Percentiles rank a stretch among this genome's conserved stretches.
phyloP scores from a whole-genome alignment of 2,888 invertebrate genomes.

The Amiota minor region DNA sequence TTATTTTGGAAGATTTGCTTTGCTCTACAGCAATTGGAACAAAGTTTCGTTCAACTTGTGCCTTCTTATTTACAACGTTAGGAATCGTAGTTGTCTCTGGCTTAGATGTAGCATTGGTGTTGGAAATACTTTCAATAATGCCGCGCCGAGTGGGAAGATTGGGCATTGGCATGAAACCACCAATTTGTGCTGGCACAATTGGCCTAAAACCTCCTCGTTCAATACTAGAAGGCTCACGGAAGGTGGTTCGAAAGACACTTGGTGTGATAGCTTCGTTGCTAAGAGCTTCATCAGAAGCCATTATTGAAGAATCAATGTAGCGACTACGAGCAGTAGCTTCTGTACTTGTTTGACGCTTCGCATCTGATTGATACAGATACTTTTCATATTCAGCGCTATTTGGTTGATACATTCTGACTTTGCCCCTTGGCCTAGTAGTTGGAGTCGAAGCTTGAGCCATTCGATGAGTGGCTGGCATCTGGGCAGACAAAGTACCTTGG shows the following conservation, averaged over 20 bases:
- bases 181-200: slow-evolving; percentile 80
- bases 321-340: slow-evolving; percentile 55
- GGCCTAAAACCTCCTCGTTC: slow-evolving; percentile 86
- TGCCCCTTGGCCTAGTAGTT: slow-evolving; percentile 53
- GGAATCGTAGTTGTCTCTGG: not conserved
- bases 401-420: slow-evolving; percentile 71
- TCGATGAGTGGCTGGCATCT: slow-evolving; percentile 67
- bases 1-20: not conserved
- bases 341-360: slow-evolving; percentile 34
- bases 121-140: slow-evolving; percentile 56
- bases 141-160: slow-evolving; percentile 65
- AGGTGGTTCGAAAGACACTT: slow-evolving; percentile 68
- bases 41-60: slow-evolving; percentile 47
- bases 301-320: slow-evolving; percentile 45
- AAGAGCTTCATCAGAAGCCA: slow-evolving; percentile 64
- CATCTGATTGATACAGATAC: slow-evolving; percentile 58
- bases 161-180: slow-evolving; percentile 83
- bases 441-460: slow-evolving; percentile 49
- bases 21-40: slow-evolving; percentile 52
- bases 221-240: slow-evolving; percentile 74
- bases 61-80: slow-evolving; percentile 25
- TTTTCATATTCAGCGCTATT: slow-evolving; percentile 72
- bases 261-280: slow-evolving; percentile 63
- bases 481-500: slow-evolving; percentile 17
- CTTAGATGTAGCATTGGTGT: slow-evolving; percentile 61